Evolutionary conservation across 2,888 invertebrate species (phyloP).

Genomic region (Gari tellinella): DNA sequence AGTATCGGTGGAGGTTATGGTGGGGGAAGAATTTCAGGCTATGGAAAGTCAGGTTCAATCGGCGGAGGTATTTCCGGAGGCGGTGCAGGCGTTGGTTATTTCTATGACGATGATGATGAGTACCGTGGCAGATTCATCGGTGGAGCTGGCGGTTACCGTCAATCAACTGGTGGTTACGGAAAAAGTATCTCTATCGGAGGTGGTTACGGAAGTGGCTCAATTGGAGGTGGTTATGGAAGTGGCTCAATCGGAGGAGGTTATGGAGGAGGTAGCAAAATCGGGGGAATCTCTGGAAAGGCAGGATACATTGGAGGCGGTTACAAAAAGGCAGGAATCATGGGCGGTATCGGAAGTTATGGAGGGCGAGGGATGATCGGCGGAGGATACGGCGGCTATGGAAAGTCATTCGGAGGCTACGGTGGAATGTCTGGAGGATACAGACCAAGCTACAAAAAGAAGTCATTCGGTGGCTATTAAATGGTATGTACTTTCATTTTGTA

Average conservation of each 20-base stretch:
- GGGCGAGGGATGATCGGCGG: not conserved
- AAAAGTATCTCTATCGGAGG: not conserved
- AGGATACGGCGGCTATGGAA: not conserved
- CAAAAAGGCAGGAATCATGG: not conserved
- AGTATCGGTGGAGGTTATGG: not conserved
- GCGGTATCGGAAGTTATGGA: constrained; percentile 3
- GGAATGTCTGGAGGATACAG: not conserved
- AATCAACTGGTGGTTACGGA: not conserved
- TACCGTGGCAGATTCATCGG: not conserved
- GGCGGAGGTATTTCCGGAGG: constrained; percentile 3
- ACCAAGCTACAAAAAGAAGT: not conserved
- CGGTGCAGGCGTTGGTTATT: not conserved
- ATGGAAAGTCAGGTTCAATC: not conserved
- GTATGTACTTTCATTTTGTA: not conserved
- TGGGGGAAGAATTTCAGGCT: too few relatives aligned
- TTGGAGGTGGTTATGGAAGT: constrained; percentile 1
- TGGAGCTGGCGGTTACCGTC: constrained; percentile 4
- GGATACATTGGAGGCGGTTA: not conserved
- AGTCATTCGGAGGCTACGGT: too few relatives aligned
- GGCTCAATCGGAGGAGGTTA: not conserved
- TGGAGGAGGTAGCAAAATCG: not conserved
- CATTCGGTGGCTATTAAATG: constrained; percentile 9
- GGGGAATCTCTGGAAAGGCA: not conserved
- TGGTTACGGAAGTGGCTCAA: not conserved
- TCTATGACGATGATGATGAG: not conserved